A percentile compares a stretch with the other conserved stretches of the same genome.
Evolutionary conservation across 2,797 vertebrate species (phyloP).

Genomic region (Phalloptychus januarius): DNA sequence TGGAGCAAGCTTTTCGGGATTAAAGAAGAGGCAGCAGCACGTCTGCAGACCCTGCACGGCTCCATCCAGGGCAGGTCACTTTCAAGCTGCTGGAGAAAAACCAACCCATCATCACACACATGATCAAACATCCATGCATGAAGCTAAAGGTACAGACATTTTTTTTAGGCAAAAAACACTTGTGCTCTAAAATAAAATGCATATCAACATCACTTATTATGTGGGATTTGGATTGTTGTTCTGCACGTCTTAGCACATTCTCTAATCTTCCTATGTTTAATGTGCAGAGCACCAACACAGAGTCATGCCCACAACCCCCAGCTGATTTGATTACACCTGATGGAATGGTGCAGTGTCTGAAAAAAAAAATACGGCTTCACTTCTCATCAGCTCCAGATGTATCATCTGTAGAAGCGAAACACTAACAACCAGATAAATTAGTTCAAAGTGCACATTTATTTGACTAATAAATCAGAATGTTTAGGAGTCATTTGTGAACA

Average conservation of each 20-base stretch:
- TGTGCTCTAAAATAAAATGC: neutral
- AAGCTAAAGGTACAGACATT: constrained; percentile 79
- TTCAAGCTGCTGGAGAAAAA: constrained; percentile 85
- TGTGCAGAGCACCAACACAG: constrained; percentile 26
- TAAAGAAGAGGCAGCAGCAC: constrained; percentile 80
- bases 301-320: constrained; percentile 26
- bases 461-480: constrained; percentile 23
- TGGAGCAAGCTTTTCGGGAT: constrained; percentile 55
- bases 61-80: constrained; percentile 70
- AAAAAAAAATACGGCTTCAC: constrained; percentile 25
- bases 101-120: constrained; percentile 82
- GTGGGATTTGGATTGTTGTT: neutral
- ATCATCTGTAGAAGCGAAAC: constrained; percentile 33
- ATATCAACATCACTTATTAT: neutral
- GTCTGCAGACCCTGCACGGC: constrained; percentile 70
- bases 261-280: constrained; percentile 25
- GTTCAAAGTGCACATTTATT: constrained; percentile 12
- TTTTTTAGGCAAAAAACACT: neutral
- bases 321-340: constrained; percentile 64
- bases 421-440: constrained; percentile 14
- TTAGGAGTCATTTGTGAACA: constrained; percentile 22
- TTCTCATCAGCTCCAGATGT: constrained; percentile 33
- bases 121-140: constrained; percentile 84
- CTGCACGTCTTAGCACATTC: neutral
- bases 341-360: constrained; percentile 50